These are phyloP conservation scores for Dolomedes plantarius DNA, from an alignment of 2,888 invertebrate genomes.

Conservation along the genomic window DNA sequence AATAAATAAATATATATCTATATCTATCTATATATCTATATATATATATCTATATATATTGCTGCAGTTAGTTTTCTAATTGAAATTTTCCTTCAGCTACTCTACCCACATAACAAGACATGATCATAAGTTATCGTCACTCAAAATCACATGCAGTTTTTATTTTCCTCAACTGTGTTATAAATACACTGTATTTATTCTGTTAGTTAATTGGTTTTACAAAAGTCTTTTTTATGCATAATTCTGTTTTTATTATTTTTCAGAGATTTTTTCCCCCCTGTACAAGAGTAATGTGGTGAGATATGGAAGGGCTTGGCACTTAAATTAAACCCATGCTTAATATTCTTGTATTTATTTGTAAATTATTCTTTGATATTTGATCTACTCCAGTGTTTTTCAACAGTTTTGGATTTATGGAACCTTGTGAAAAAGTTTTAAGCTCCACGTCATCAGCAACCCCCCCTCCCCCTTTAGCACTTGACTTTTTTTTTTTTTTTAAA, in stretches of 20 bases:
- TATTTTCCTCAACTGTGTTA: not conserved
- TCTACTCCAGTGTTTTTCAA: no score
- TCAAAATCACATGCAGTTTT: not conserved
- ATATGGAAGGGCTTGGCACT: slow-evolving; percentile 4
- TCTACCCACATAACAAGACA: slow-evolving; percentile 24
- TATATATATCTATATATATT: slow-evolving; percentile 66
- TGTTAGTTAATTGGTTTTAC: not conserved
- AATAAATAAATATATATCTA: slow-evolving; percentile 58
- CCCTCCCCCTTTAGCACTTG: no score
- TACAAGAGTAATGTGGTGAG: not conserved
- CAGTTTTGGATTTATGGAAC: no score
- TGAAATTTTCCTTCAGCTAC: slow-evolving; percentile 35
- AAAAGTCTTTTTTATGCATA: not conserved
- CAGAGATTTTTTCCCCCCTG: not conserved
- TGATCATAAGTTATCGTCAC: not conserved
- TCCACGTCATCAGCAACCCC: no score
- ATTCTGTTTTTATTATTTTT: not conserved
- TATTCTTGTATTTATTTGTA: not conserved
- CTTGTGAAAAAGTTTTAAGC: no score
- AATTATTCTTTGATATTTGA: not conserved
- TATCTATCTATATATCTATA: slow-evolving; percentile 45
- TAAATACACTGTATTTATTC: slow-evolving; percentile 10
- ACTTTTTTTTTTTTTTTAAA: no score
- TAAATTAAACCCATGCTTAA: slow-evolving; percentile 1
- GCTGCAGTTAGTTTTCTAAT: slow-evolving; percentile 70